phyloP scores from a whole-genome alignment of 2,888 invertebrate species.

The Anthrax anthrax region DNA sequence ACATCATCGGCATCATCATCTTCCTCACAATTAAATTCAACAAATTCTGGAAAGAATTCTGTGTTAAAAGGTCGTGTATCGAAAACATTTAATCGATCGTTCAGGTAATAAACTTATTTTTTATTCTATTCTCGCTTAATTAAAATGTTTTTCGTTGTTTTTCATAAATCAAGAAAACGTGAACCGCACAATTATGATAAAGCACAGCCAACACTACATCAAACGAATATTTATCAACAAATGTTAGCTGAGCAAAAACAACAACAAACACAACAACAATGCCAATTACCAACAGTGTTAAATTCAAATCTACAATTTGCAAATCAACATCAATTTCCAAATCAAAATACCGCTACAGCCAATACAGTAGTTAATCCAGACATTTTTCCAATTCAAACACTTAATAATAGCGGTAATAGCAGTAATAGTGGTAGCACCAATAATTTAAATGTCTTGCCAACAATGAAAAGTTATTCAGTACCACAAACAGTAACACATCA shows the following conservation, averaged over 20 bases:
- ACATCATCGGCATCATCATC: no score
- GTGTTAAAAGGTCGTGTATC: constrained; percentile 31
- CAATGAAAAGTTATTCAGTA: constrained; percentile 12
- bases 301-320: constrained; percentile 8
- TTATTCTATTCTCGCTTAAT: not conserved
- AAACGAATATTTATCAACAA: constrained; percentile 35
- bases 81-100: constrained; percentile 25
- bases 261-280: constrained; percentile 21
- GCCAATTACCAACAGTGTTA: constrained; percentile 16
- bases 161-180: constrained; percentile 17
- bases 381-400: not conserved
- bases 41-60: constrained; percentile 18
- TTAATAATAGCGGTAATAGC: constrained; percentile 2
- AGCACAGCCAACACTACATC: constrained; percentile 34
- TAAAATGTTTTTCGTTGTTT: not conserved
- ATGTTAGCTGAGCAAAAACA: constrained; percentile 30
- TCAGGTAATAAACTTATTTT: constrained; percentile 15
- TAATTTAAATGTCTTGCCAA: constrained; percentile 15
- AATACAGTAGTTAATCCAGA: not conserved
- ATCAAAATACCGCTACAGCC: not conserved
- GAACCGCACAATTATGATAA: constrained; percentile 36
- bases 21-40: not conserved
- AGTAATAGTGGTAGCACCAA: not conserved
- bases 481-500: constrained; percentile 2
- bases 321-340: constrained; percentile 11